Percentiles rank a stretch among this genome's conserved stretches.
These are phyloP conservation scores for Apogon hyalosoma DNA, from an alignment of 2,797 vertebrate genomes.

Conservation along the genomic window DNA sequence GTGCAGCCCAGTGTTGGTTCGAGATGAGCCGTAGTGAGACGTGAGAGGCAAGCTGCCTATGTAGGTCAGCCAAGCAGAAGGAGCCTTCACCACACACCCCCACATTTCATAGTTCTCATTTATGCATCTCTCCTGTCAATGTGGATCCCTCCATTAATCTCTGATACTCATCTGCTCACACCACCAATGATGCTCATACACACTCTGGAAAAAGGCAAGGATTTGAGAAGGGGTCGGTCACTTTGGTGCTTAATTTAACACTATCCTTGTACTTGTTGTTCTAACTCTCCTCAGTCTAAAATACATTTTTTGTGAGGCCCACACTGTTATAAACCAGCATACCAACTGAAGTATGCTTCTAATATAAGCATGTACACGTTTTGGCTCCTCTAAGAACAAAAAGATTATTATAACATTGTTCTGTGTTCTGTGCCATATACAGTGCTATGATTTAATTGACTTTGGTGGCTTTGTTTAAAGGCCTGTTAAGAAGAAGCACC, in stretches of 20 bases:
- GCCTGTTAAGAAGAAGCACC: conserved; percentile 50
- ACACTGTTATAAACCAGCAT: conserved; percentile 31
- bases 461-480: conserved; percentile 51
- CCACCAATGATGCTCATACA: conserved; percentile 38
- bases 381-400: conserved; percentile 18
- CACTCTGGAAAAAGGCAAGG: conserved; percentile 42
- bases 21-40: conserved; percentile 81
- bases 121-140: conserved; percentile 64
- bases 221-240: conserved; percentile 21
- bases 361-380: conserved; percentile 27
- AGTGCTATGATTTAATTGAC: conserved; percentile 32
- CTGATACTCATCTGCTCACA: conserved; percentile 49
- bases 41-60: conserved; percentile 87
- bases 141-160: conserved; percentile 51
- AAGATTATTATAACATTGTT: conserved; percentile 38
- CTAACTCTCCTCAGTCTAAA: conserved; percentile 7
- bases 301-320: conserved; percentile 16
- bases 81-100: conserved; percentile 83
- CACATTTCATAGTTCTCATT: conserved; percentile 84
- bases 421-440: conserved; percentile 14
- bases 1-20: conserved; percentile 78
- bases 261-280: conserved; percentile 16
- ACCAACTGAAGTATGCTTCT: conserved; percentile 37
- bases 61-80: conserved; percentile 89
- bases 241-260: conserved; percentile 9